A percentile compares a stretch with the other conserved stretches of the same genome.
phyloP scores from a whole-genome alignment of 2,797 vertebrate genomes.

The Rhadinocentrus ornatus region DNA sequence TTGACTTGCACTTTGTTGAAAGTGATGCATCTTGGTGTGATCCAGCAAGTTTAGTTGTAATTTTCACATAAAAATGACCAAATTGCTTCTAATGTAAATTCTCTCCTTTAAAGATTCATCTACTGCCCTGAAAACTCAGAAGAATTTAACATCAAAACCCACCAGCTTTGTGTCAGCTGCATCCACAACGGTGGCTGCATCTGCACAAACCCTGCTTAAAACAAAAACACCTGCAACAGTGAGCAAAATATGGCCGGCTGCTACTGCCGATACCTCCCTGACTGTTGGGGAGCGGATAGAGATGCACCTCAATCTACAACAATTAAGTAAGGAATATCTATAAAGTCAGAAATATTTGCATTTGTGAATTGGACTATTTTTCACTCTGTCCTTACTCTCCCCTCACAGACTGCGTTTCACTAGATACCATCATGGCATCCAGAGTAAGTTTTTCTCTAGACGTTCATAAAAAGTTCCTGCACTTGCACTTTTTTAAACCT shows the following conservation, averaged over 20 bases:
- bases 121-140: background rate
- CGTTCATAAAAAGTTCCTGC: background rate
- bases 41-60: too few species aligned
- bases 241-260: background rate
- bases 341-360: background rate
- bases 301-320: background rate
- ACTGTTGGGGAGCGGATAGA: constrained; percentile 14
- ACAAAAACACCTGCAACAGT: background rate
- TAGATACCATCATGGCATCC: background rate
- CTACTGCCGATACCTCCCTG: background rate
- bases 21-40: too few species aligned
- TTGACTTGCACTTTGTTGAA: too few species aligned
- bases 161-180: background rate
- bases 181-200: background rate
- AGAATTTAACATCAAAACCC: background rate
- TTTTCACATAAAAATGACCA: too few species aligned
- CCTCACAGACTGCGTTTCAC: background rate
- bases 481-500: too few species aligned
- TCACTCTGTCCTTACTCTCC: background rate
- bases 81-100: too few species aligned
- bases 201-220: background rate
- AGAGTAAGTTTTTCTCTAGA: constrained; percentile 8
- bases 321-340: constrained; percentile 4
- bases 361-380: background rate
- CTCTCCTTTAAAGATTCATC: background rate